These are phyloP conservation scores for Drosophila tropicalis DNA, from an alignment of 1,140 invertebrate species.

Conservation along the genomic window DNA sequence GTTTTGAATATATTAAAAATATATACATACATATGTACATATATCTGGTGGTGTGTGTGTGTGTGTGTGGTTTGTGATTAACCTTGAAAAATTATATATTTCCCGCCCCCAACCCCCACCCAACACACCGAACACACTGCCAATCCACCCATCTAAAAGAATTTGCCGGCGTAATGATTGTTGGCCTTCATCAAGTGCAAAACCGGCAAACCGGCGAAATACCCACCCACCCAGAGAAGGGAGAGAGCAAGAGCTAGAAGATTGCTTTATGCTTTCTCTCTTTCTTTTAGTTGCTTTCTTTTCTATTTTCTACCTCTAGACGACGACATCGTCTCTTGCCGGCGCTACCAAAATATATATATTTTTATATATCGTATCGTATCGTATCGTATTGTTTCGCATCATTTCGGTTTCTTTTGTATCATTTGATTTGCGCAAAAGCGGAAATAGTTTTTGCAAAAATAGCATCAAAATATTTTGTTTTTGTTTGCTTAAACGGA, in stretches of 20 bases:
- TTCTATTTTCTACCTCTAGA: conserved; percentile 5
- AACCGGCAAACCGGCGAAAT: conserved; percentile 59
- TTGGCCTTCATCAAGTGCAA: conserved; percentile 56
- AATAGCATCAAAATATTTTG: neutral
- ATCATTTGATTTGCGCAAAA: conserved; percentile 54
- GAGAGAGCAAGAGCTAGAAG: neutral
- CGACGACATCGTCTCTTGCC: neutral
- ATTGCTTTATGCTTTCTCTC: conserved; percentile 7
- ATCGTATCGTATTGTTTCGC: conserved; percentile 1
- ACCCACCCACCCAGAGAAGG: neutral
- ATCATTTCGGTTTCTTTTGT: conserved; percentile 26
- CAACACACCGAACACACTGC: too few species aligned
- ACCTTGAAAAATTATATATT: conserved; percentile 55
- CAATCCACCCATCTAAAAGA: neutral
- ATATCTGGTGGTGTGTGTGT: too few species aligned
- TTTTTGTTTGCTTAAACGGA: too few species aligned
- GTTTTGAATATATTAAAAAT: conserved; percentile 16
- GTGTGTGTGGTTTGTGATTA: conserved; percentile 45
- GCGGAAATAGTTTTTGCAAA: conserved; percentile 72
- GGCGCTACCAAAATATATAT: neutral
- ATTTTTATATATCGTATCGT: neutral
- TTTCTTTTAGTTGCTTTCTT: conserved; percentile 13
- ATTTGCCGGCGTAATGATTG: conserved; percentile 21
- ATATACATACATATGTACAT: conserved; percentile 20
- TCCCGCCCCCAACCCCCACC: too few species aligned